phyloP scores from a whole-genome alignment of 2,113 vertebrate species.

The Heterochromis multidens region DNA sequence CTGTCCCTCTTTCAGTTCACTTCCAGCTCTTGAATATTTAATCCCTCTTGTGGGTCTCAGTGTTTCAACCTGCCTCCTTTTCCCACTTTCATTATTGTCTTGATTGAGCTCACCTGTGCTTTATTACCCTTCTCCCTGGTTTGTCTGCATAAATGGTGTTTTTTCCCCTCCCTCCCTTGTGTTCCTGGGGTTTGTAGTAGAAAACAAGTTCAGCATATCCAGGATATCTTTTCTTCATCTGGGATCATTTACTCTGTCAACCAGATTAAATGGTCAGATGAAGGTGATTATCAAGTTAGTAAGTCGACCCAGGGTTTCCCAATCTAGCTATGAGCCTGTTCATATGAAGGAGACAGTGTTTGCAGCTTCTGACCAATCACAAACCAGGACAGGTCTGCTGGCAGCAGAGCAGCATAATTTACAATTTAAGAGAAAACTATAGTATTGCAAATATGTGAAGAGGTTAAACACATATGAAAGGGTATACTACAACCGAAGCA shows the following conservation, averaged over 20 bases:
- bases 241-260: background rate
- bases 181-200: background rate
- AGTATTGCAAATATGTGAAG: background rate
- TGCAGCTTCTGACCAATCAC: background rate
- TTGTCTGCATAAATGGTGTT: background rate
- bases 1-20: background rate
- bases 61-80: background rate
- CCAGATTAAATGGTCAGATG: background rate
- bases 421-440: background rate
- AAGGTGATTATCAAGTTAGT: background rate
- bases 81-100: background rate
- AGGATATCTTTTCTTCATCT: background rate
- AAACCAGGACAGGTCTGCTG: background rate
- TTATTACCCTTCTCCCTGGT: accelerated
- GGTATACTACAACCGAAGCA: too few species aligned
- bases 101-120: background rate
- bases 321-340: too few species aligned
- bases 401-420: accelerated
- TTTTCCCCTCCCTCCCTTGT: background rate
- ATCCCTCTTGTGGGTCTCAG: background rate
- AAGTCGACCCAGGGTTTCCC: too few species aligned
- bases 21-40: background rate
- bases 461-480: background rate
- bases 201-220: background rate
- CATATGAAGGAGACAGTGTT: background rate